Base-by-base conservation (phyloP, 2,113 vertebrate species). In the Apteryx owenii region DNA sequence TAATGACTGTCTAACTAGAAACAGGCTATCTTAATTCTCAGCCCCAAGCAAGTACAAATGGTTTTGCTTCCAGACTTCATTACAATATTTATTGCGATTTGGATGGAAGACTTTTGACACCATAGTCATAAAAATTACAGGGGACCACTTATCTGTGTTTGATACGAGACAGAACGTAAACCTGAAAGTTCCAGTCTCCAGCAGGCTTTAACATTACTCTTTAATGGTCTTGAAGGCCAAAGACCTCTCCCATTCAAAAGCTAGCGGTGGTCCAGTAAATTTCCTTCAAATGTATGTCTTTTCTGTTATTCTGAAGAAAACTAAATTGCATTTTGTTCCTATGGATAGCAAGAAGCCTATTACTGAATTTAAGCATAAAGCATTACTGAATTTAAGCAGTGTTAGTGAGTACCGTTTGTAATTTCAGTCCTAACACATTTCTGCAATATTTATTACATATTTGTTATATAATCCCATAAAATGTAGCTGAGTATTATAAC, bases 1-100 rank as follows among this genome's bases (percentile, higher is more conserved):
- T 99, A 99, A 99, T 99, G 99, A 99, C 99, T 98, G 98, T 98
- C 99, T 99, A 99, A 99, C 99, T 98, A 98, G 99, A 99, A 99
- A 99, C 99, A 99, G 99, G 98, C 98, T 89, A 98, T 98, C 96
- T 98, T 99, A 99, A 99, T 99, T 99, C 98, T 98, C 98, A 98
- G 99, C 99, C 99, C 97, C 97, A 18, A 99, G 99, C 99, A 98
- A 99, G 98, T 98, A 98, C 98, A 98, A 99, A 99, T 98, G 98
- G 98, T 98, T 98, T 98, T 98, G 98, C 98, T 99, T 99, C 98
- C 98, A 99, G 98, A 98, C 98, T 98, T 98, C 98, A 98, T 99
- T 99, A 98, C 98, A 99, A 99, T 99, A 99, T 99, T 99, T 99
- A 99, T 98, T 98, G 98, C 98, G 16, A 98, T 98, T 99, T 98